Base-by-base conservation (phyloP, 2,113 vertebrate genomes). In the Gadus macrocephalus region DNA sequence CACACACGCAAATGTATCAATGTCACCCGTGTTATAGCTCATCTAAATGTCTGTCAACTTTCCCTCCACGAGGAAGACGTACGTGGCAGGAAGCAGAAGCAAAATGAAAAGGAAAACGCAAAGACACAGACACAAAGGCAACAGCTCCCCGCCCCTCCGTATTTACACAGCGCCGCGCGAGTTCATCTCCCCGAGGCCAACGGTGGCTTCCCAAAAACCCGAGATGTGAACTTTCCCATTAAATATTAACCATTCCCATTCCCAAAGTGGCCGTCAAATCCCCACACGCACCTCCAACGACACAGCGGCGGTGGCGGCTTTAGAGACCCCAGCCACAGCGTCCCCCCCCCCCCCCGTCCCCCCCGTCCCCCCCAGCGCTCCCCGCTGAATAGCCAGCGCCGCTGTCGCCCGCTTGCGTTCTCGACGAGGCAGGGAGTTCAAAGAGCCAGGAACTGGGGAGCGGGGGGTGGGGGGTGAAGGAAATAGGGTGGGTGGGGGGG, bases 201-300 rank as follows among this genome's bases (percentile, higher is more conserved):
- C 84, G 84, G 31, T n/a, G 78, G 83, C 87, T 85, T 77, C 31
- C 31, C 82, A 84, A 86, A 82, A 86, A 90, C 85, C 76, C 82
- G 75, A 82, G 89, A 90, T 88, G 89, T 86, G 82, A 90, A 90
- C 85, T 83, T 3, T 11, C 87, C 88, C 89, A 90, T 90, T 90
- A 90, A 91, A 91, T 90, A 90, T 90, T 90, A 90, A 91, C 87
- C 87, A 90, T 88, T 78, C 76, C 83, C 85, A 88, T 88, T 88
- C 87, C 90, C 86, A 85, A n/a, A 88, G 87, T 86, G 85, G 82
- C 81, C 81, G 42, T 81, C 85, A 86, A 87, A 58, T 90, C 87
- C 89, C 83, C 86, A 85, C 78, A 85, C 88, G 86, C 81, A 82
- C 82, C 81, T 84, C 86, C 83, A 83, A 79, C 76, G 75, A 76